Conservation (phyloP, 2,113 vertebrate species). For the Tachysurus fulvidraco region DNA sequence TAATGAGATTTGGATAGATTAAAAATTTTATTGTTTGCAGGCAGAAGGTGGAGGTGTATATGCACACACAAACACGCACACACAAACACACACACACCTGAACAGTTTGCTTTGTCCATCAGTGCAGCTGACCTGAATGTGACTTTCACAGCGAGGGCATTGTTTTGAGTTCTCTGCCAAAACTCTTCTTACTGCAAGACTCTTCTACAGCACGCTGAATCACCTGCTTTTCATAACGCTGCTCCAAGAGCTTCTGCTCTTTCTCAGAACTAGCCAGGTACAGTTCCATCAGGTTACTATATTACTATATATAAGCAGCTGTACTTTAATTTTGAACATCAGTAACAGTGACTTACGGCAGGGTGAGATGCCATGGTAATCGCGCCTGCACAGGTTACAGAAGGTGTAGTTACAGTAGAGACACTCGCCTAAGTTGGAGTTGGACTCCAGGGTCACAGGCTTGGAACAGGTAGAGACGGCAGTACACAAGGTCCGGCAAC, state of each 20-base stretch:
- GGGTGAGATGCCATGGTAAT: conserved; percentile 88
- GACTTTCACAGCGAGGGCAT: conserved; percentile 86
- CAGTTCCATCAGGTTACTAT: conserved; percentile 77
- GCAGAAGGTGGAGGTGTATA: no score
- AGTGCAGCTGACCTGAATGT: conserved; percentile 71
- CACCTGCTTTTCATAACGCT: conserved; percentile 84
- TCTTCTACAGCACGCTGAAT: conserved; percentile 91
- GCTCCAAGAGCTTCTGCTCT: conserved; percentile 81
- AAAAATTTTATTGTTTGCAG: no score
- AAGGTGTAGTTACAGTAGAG: conserved; percentile 91
- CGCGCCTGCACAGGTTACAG: conserved; percentile 87
- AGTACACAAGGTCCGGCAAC: conserved; percentile 95
- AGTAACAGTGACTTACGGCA: conserved; percentile 76
- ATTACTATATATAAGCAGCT: not conserved
- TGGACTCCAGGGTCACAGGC: conserved; percentile 91
- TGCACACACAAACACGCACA: no score
- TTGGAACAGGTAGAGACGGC: conserved; percentile 84
- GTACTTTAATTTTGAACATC: not conserved
- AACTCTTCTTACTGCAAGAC: conserved; percentile 87
- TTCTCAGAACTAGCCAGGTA: conserved; percentile 79
- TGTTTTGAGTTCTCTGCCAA: conserved; percentile 88
- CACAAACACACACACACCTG: no score
- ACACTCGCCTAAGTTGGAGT: conserved; percentile 90
- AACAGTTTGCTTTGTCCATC: not conserved
- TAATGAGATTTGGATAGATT: no score